Evolutionary conservation across 2,797 vertebrate genomes (phyloP).

Genomic region (Fringilla coelebs): DNA sequence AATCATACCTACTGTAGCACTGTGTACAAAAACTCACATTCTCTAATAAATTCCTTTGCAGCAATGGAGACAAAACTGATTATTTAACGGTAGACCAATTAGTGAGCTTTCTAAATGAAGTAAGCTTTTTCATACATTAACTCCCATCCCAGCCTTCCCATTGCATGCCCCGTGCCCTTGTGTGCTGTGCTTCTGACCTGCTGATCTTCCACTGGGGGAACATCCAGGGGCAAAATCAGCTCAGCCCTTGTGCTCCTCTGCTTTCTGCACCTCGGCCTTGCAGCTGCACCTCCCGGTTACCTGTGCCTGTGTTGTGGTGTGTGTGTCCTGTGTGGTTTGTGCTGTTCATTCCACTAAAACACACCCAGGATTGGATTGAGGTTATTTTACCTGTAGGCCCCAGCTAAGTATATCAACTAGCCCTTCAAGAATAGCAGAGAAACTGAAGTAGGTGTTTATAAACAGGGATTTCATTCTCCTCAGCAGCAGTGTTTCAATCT

Average conservation of each 20-base stretch:
- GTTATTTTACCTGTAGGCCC: conserved; percentile 8
- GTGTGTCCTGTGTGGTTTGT: conserved; percentile 22
- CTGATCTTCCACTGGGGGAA: conserved; percentile 74
- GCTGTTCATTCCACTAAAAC: conserved; percentile 35
- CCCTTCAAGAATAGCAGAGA: conserved; percentile 19
- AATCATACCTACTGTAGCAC: conserved; percentile 78
- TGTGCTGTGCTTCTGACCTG: conserved; percentile 60
- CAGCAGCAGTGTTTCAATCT: conserved; percentile 22
- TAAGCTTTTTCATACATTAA: conserved; percentile 99
- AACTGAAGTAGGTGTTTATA: neutral
- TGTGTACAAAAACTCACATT: conserved; percentile 81
- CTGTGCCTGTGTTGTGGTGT: conserved; percentile 48
- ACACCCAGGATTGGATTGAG: conserved; percentile 12
- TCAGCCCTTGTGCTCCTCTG: conserved; percentile 26
- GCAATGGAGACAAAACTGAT: conserved; percentile 99
- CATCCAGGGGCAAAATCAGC: conserved; percentile 77
- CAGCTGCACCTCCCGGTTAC: conserved; percentile 59
- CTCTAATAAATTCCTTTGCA: conserved; percentile 99
- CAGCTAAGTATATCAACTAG: neutral
- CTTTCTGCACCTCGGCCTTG: conserved; percentile 69
- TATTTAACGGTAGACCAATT: conserved; percentile 99
- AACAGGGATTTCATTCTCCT: conserved; percentile 32
- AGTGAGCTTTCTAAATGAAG: conserved; percentile 99
- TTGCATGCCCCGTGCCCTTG: conserved; percentile 73
- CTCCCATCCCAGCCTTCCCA: conserved; percentile 78